phyloP scores from a whole-genome alignment of 1,140 invertebrate genomes.

The Parapsyche elsis region DNA sequence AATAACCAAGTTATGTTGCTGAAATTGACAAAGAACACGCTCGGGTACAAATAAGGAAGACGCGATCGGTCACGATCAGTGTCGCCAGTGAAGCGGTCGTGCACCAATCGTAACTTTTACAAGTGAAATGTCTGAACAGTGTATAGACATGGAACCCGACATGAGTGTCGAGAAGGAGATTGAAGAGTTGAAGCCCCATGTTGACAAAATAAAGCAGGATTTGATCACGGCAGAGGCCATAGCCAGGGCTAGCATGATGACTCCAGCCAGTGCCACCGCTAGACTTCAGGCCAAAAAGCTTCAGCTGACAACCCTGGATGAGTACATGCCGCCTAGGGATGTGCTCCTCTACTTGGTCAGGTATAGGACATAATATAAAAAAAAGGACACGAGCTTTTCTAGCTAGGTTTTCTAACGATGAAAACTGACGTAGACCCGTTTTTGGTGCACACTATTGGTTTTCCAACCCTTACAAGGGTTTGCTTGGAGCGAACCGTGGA shows the following conservation, averaged over 20 bases:
- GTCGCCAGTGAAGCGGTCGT: not conserved
- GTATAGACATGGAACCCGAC: not conserved
- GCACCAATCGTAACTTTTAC: not conserved
- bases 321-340: slow-evolving; percentile 72
- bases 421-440: no score
- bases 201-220: slow-evolving; percentile 60
- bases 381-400: no score
- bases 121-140: not conserved
- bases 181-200: slow-evolving; percentile 37
- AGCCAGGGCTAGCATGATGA: slow-evolving; percentile 69
- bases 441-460: no score
- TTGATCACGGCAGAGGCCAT: slow-evolving; percentile 70
- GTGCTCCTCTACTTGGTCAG: slow-evolving; percentile 73
- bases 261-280: slow-evolving; percentile 67
- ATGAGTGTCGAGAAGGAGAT: slow-evolving; percentile 40
- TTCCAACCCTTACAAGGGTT: no score
- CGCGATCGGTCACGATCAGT: not conserved
- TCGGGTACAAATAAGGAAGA: not conserved
- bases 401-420: no score
- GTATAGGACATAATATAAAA: no score
- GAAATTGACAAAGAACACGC: not conserved
- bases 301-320: slow-evolving; percentile 63
- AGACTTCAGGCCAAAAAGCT: slow-evolving; percentile 67
- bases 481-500: no score
- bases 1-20: no score